Conservation (phyloP, 1,140 invertebrate genomes). For the Carposina sasakii region DNA sequence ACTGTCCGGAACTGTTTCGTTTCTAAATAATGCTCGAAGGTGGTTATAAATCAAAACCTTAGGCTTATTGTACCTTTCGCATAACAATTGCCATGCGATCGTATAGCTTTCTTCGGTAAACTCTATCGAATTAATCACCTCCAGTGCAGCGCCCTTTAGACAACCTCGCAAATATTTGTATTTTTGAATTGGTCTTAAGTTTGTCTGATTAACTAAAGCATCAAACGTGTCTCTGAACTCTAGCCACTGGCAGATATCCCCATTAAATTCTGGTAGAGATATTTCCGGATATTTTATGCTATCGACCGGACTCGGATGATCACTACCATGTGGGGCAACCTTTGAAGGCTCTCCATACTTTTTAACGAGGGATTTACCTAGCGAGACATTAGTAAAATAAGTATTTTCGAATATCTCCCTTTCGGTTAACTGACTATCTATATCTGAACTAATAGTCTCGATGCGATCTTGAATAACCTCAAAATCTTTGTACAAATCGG, state of each 20-base stretch:
- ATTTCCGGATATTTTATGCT: not conserved
- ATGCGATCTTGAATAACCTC: not conserved
- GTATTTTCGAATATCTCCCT: not conserved
- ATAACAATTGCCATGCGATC: not conserved
- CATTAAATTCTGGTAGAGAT: not conserved
- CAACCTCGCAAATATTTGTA: not conserved
- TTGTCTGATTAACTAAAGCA: not conserved
- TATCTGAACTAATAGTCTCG: not conserved
- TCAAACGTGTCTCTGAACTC: not conserved
- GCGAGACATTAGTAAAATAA: not conserved
- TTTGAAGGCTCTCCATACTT: not conserved
- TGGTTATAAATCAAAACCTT: not conserved
- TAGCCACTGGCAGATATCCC: not conserved
- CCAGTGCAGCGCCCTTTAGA: not conserved
- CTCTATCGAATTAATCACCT: not conserved
- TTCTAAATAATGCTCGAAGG: not conserved
- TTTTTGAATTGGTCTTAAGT: not conserved
- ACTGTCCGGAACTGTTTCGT: not conserved
- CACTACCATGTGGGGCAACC: not conserved
- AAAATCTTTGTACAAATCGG: not conserved
- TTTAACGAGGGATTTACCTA: not conserved
- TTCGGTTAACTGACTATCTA: not conserved
- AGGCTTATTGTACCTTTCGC: not conserved
- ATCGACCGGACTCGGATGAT: not conserved
- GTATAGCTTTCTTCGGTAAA: not conserved